A percentile compares a stretch with the other conserved stretches of the same genome.
Evolutionary conservation across 2,113 vertebrate genomes (phyloP).

Genomic region (Centrocercus urophasianus): DNA sequence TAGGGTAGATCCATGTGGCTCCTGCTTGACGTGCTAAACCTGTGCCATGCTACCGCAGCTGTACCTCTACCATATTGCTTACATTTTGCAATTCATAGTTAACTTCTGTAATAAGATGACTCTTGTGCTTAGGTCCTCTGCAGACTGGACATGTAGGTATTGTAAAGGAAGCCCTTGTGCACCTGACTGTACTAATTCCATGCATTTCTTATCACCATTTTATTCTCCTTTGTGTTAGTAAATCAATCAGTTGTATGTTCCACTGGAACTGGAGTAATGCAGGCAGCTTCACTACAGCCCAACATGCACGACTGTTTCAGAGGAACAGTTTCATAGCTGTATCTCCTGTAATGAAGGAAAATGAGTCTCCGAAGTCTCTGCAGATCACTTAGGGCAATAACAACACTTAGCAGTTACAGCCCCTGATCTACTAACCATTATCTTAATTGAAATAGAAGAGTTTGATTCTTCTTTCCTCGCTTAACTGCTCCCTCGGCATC

Average conservation of each 20-base stretch:
- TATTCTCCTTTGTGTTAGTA: background rate
- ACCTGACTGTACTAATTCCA: background rate
- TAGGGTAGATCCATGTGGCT: background rate
- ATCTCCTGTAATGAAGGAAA: background rate
- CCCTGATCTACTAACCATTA: background rate
- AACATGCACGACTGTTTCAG: background rate
- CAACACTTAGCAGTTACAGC: background rate
- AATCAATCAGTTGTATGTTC: background rate
- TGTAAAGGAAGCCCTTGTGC: background rate
- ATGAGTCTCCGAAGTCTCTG: background rate
- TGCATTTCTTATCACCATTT: background rate
- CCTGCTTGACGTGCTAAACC: background rate
- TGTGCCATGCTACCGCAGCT: background rate
- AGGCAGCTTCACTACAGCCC: background rate
- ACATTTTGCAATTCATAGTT: background rate
- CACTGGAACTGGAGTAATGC: background rate
- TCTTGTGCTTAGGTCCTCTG: background rate
- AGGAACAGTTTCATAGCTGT: background rate
- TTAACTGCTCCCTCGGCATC: background rate
- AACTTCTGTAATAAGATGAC: background rate
- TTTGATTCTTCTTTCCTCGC: background rate
- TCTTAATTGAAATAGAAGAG: background rate
- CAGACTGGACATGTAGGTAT: background rate
- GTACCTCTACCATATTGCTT: background rate
- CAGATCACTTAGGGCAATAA: background rate